These are phyloP conservation scores for Tautogolabrus adspersus DNA, from an alignment of 2,113 vertebrate species.

Conservation along the genomic window DNA sequence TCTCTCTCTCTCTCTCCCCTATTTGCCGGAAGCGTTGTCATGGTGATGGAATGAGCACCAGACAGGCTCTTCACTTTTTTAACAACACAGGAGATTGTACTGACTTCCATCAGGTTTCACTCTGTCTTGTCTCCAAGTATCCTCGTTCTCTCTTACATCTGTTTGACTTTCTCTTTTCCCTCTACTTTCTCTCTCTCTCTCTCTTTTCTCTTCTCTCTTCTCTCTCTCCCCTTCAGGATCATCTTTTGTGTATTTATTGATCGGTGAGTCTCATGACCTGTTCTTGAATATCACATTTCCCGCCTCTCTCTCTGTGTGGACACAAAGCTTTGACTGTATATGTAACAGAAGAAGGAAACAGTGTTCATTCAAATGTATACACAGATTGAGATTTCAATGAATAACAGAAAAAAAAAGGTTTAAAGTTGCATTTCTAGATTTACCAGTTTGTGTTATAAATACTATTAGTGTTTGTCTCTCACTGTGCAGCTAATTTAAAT, in stretches of 20 bases:
- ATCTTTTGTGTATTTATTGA: background rate
- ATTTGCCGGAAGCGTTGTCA: conserved; percentile 64
- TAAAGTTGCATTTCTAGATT: background rate
- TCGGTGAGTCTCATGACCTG: background rate
- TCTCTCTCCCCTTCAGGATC: background rate
- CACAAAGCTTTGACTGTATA: background rate
- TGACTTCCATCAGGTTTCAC: conserved; percentile 29
- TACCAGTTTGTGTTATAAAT: background rate
- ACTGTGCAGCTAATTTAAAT: background rate
- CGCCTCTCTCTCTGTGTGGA: background rate
- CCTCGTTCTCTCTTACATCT: conserved; percentile 12
- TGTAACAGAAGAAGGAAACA: background rate
- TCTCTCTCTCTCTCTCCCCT: background rate
- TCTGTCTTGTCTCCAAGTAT: background rate
- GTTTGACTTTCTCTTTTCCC: conserved; percentile 1
- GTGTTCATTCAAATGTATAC: background rate
- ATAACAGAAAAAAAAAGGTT: background rate
- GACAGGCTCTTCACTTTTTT: conserved; percentile 58
- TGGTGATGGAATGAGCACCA: conserved; percentile 64
- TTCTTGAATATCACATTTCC: background rate
- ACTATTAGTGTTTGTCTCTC: background rate
- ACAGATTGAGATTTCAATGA: background rate
- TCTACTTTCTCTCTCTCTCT: background rate
- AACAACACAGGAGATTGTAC: conserved; percentile 40
- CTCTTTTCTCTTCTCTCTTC: background rate